Evolutionary conservation across 2,113 vertebrate genomes (phyloP), one percentile per base, ranked within the genome.

Genomic region (Ramphastos sulfuratus): DNA sequence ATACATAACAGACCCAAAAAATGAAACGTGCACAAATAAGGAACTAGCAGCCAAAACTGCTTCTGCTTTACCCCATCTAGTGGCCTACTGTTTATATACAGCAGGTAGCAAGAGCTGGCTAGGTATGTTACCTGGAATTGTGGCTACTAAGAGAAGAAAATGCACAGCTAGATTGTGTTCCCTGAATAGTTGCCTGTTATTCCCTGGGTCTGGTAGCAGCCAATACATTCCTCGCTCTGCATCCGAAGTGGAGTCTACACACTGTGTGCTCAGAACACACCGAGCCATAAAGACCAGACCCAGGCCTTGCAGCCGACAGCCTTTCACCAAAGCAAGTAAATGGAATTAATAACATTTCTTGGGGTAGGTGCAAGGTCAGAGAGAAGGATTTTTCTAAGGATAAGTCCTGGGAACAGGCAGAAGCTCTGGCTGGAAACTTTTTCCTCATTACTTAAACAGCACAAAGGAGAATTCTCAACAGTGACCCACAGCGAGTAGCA

Each of bases 261-360:
- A 8, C 19, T 2, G 35, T 3, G 28, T 5, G 18, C 30, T 79
- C 42, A 15, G 23, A 35, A 21, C 59, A 35, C 0, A 0, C 15
- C 12, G 48, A 88, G 76, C 54, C 31, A 71, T 4, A 1, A 1
- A 27, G 33, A 54, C 4, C 20, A 7, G 55, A 42, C 37, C 31
- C 56, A 25, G 37, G 4, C 14, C 60, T 35, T 8, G 0, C 25
- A 89, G 33, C 35, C 42, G 13, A 24, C 9, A 0, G 10, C 60
- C 73, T 75, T 78, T 16, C 61, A 55, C 27, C 59, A 55, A n/a
- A n/a, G 25, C 25, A 60, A 39, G 54, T n/a, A 75, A 77, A 54
- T 0, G 1, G 14, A 69, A 92, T 71, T 28, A 59, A 77, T 5
- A 21, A 0, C 10, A 58, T 58, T 74, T 69, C 50, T 6, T 39